phyloP scores from a whole-genome alignment of 2,888 invertebrate species.

The Cataglyphis rosenhaueri region DNA sequence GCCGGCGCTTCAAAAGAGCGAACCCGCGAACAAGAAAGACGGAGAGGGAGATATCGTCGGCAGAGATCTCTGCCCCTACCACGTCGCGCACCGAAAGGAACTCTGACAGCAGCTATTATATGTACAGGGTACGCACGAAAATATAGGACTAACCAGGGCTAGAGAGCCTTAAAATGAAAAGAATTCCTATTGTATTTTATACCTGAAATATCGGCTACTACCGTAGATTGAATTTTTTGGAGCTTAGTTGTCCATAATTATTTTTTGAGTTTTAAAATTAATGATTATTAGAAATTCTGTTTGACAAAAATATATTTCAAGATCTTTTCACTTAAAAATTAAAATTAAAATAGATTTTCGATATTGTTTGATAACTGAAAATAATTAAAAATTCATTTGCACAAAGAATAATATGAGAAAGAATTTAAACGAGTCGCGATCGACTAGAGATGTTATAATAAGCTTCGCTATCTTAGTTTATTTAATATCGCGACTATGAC shows the following conservation, averaged over 20 bases:
- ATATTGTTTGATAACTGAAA: not conserved
- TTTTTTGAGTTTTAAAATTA: not conserved
- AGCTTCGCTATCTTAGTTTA: not conserved
- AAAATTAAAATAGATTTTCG: not conserved
- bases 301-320: not conserved
- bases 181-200: not conserved
- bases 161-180: not conserved
- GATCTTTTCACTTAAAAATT: not conserved
- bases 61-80: slow-evolving; percentile 39
- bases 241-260: not conserved
- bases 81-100: slow-evolving; percentile 2
- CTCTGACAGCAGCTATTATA: slow-evolving; percentile 44
- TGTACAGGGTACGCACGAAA: slow-evolving; percentile 21
- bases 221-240: not conserved
- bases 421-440: not conserved
- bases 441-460: not conserved
- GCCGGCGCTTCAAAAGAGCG: slow-evolving; percentile 57
- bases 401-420: not conserved
- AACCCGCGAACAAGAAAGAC: slow-evolving; percentile 2
- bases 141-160: not conserved
- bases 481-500: not conserved
- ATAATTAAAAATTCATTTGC: not conserved
- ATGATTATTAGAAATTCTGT: not conserved
- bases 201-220: not conserved
- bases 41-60: slow-evolving; percentile 49